These are phyloP conservation scores for Engraulis encrasicolus DNA, from an alignment of 2,113 vertebrate genomes.

Conservation along the genomic window DNA sequence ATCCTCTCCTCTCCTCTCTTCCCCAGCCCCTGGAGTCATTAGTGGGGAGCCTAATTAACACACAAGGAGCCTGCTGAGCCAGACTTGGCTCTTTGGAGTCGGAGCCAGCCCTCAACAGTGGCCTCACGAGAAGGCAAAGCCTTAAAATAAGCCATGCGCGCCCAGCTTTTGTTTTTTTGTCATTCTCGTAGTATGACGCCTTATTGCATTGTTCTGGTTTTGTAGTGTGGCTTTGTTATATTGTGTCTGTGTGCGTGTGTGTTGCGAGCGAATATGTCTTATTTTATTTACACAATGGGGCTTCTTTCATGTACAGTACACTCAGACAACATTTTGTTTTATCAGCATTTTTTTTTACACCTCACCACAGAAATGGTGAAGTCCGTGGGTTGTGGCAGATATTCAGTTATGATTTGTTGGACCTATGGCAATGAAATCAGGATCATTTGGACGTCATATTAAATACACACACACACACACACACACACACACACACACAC, in stretches of 20 bases:
- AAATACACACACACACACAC: constrained; percentile 38
- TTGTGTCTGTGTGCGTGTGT: neutral
- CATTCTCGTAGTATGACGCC: neutral
- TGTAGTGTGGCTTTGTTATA: neutral
- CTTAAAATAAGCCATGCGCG: neutral
- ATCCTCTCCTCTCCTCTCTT: constrained; percentile 25
- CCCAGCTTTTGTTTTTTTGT: neutral
- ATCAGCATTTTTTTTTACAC: neutral
- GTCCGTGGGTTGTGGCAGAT: neutral
- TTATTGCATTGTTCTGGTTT: neutral
- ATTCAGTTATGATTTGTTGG: neutral
- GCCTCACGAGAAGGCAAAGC: neutral
- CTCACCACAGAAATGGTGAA: neutral
- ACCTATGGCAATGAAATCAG: constrained; percentile 55
- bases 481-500: neutral
- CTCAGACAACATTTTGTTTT: neutral
- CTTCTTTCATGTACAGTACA: neutral
- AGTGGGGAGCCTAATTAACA: constrained; percentile 68
- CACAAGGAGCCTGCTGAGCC: constrained; percentile 48
- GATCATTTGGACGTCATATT: constrained; percentile 57
- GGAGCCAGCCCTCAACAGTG: neutral
- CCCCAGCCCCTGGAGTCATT: constrained; percentile 55
- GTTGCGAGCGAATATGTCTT: neutral
- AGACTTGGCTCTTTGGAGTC: constrained; percentile 52
- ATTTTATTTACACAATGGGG: neutral